These are phyloP conservation scores for Hylaeus anthracinus DNA, from an alignment of 1,140 invertebrate species.

Conservation along the genomic window DNA sequence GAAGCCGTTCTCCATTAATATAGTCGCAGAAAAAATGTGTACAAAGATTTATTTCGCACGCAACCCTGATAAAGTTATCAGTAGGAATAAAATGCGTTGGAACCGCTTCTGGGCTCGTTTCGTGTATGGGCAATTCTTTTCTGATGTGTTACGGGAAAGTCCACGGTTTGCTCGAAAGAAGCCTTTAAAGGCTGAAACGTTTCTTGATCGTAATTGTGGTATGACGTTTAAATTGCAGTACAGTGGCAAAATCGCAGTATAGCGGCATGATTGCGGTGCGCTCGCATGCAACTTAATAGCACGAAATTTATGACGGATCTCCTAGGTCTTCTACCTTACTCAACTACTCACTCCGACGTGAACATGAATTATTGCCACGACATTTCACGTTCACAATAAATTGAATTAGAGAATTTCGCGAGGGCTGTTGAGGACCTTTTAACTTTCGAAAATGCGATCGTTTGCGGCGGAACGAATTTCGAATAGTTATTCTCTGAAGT, in stretches of 20 bases:
- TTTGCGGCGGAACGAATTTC: background rate
- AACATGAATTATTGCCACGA: conserved; percentile 22
- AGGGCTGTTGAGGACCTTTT: no score
- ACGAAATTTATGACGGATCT: conserved; percentile 49
- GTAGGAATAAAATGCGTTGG: background rate
- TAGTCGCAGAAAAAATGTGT: background rate
- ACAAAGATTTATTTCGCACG: background rate
- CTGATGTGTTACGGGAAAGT: conserved; percentile 41
- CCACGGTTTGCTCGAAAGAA: conserved; percentile 4
- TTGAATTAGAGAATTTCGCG: conserved; percentile 35
- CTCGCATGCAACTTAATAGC: conserved; percentile 48
- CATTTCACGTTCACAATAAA: conserved; percentile 35
- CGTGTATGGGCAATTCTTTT: conserved; percentile 8
- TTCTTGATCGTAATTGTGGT: conserved; percentile 42
- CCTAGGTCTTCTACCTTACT: background rate
- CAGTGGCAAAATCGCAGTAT: conserved; percentile 46
- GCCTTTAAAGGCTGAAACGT: conserved; percentile 33
- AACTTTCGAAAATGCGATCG: background rate
- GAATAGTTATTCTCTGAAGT: no score
- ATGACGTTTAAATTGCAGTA: conserved; percentile 45
- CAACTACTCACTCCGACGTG: background rate
- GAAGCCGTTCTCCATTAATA: background rate
- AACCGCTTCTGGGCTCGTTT: conserved; percentile 16
- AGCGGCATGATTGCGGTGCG: conserved; percentile 23
- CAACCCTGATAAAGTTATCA: conserved; percentile 31